Conservation (phyloP, 2,888 invertebrate genomes). For the Lasioglossum lativentre region DNA sequence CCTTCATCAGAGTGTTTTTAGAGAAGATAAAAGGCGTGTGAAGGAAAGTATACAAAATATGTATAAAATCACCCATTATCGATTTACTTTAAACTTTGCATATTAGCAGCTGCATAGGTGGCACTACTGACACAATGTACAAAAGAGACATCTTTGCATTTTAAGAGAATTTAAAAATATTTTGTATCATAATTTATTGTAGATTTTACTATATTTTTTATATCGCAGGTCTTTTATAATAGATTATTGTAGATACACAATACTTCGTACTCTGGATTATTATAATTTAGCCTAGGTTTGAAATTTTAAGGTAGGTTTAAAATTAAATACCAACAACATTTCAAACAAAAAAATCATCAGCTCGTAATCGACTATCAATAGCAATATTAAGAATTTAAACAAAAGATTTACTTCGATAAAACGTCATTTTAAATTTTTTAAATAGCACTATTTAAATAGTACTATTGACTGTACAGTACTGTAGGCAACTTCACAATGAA, state of each 20-base stretch:
- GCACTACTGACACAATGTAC: neutral
- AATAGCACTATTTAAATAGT: neutral
- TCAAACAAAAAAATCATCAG: neutral
- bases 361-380: no score
- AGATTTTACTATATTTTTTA: no score
- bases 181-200: neutral
- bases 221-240: no score
- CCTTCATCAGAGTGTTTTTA: neutral
- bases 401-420: neutral
- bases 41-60: neutral
- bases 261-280: neutral
- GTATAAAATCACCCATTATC: conserved; percentile 4
- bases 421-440: neutral
- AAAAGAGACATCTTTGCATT: neutral
- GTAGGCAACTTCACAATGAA: no score
- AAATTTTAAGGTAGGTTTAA: neutral
- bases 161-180: neutral
- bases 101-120: neutral
- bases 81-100: neutral
- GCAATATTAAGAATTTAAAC: no score
- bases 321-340: neutral
- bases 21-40: neutral
- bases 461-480: neutral
- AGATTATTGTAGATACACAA: no score
- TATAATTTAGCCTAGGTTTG: neutral